Evolutionary conservation across 2,113 vertebrate species (phyloP).

Genomic region (Solenodon paradoxus): DNA sequence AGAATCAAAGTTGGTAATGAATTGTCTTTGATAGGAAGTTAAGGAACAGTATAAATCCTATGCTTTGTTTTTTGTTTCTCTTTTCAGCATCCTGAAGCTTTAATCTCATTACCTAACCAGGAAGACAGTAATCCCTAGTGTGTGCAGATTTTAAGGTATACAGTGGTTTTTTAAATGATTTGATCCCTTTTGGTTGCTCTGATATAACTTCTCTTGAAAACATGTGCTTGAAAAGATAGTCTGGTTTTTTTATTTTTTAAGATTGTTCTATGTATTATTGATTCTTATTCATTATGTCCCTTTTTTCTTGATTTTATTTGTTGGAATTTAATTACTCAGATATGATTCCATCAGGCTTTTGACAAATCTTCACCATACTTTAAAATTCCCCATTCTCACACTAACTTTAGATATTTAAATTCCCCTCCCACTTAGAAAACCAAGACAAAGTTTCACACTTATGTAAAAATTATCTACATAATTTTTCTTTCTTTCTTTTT

Average conservation of each 20-base stretch:
- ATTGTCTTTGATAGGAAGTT: not conserved
- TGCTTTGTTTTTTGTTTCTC: constrained; percentile 16
- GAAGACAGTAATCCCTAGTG: not conserved
- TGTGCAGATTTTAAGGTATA: not conserved
- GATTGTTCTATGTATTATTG: not conserved
- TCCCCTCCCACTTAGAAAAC: not conserved
- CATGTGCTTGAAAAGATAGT: not conserved
- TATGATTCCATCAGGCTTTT: not conserved
- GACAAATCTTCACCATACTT: not conserved
- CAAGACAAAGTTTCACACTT: not conserved
- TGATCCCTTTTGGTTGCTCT: not conserved
- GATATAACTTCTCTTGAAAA: constrained; percentile 24
- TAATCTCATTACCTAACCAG: not conserved
- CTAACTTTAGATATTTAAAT: not conserved
- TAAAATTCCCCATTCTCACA: not conserved
- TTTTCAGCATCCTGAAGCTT: constrained; percentile 17
- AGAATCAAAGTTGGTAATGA: not conserved
- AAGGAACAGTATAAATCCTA: not conserved
- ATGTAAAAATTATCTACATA: not conserved
- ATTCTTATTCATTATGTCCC: not conserved
- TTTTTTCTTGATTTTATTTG: not conserved
- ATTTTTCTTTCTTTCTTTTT: not conserved
- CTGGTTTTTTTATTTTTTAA: not conserved
- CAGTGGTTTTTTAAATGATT: not conserved
- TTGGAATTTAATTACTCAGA: not conserved